Percentiles rank a stretch among this genome's conserved stretches.
Conservation (phyloP, 2,113 vertebrate species). For the Corythoichthys haematopterus region DNA sequence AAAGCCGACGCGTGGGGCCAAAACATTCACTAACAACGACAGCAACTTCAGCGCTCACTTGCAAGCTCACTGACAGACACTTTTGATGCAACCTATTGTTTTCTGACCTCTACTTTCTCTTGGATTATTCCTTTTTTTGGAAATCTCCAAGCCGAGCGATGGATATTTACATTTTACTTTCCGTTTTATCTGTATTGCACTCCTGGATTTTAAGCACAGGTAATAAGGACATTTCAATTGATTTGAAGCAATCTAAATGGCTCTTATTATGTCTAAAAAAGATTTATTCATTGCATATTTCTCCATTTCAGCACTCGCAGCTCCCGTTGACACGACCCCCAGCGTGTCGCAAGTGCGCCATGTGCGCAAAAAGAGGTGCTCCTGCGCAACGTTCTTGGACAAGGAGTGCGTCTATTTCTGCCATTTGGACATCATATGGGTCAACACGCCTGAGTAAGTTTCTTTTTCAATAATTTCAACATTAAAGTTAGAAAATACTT, state of each 20-base stretch:
- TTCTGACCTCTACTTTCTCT: neutral
- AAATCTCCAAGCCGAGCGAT: constrained; percentile 54
- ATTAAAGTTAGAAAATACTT: no score
- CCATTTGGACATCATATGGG: constrained; percentile 98
- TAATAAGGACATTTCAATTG: constrained; percentile 32
- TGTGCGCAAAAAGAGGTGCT: constrained; percentile 84
- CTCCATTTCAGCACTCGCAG: constrained; percentile 39
- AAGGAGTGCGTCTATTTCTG: constrained; percentile 98
- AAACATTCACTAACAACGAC: constrained; percentile 25
- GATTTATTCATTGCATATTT: neutral
- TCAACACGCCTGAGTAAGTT: constrained; percentile 95
- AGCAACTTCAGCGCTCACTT: constrained; percentile 8
- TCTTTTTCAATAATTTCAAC: neutral
- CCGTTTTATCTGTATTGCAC: constrained; percentile 73
- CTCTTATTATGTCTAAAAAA: neutral
- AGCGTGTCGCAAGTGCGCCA: constrained; percentile 42
- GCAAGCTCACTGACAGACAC: neutral
- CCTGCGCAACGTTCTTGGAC: constrained; percentile 86
- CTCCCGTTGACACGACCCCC: constrained; percentile 19
- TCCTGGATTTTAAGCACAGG: constrained; percentile 58
- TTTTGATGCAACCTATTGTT: neutral
- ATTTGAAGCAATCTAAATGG: neutral
- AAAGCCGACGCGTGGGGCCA: constrained; percentile 57
- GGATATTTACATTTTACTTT: constrained; percentile 77
- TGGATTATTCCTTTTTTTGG: constrained; percentile 33